Conservation (phyloP, 1,140 invertebrate species). For the Proales similis region DNA sequence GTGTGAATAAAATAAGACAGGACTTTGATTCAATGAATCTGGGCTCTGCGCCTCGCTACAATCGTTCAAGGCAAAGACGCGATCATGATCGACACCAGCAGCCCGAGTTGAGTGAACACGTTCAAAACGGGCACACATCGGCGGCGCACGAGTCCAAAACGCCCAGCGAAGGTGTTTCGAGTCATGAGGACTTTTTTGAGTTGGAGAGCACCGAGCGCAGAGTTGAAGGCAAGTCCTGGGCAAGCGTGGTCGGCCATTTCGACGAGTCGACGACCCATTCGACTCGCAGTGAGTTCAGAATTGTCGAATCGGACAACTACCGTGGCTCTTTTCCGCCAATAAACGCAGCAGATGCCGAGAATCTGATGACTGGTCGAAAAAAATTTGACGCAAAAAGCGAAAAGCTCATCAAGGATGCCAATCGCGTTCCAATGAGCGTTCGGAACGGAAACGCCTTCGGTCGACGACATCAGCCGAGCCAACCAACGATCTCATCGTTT, state of each 20-base stretch:
- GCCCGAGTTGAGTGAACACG: background rate
- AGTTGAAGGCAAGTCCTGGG: constrained; percentile 7
- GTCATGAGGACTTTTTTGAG: constrained; percentile 3
- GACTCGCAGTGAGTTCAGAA: background rate
- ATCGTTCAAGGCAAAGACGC: background rate
- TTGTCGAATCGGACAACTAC: background rate
- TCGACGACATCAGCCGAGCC: constrained; percentile 18
- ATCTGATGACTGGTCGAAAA: constrained; percentile 15
- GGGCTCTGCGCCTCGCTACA: background rate
- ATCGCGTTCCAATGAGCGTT: background rate
- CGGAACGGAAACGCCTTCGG: background rate
- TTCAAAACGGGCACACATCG: background rate
- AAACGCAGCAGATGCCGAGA: constrained; percentile 5
- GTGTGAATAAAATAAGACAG: no score
- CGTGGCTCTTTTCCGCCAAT: background rate
- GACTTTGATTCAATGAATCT: constrained; percentile 22
- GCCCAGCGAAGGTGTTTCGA: background rate
- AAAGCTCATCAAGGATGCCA: background rate
- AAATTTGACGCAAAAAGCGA: background rate
- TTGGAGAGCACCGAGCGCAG: constrained; percentile 1
- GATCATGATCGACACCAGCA: background rate
- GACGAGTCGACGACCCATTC: background rate
- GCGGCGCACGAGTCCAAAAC: background rate
- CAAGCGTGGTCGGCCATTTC: background rate
- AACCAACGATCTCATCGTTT: constrained; percentile 30